Conservation (phyloP, 1,140 invertebrate genomes). For the Proctacanthus coquilletti region DNA sequence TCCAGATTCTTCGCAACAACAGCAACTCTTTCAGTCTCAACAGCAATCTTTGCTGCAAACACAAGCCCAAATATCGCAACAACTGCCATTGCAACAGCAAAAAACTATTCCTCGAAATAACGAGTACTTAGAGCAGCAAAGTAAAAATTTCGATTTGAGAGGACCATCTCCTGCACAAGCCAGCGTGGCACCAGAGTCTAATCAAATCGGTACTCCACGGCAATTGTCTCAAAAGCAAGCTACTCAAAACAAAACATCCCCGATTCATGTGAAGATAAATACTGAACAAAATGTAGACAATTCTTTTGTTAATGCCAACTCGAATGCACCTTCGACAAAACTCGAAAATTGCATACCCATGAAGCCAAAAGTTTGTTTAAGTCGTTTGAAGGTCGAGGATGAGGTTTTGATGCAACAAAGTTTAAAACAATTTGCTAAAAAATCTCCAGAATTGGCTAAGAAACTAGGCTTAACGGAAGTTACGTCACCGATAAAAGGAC, state of each 20-base stretch:
- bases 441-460: constrained; percentile 39
- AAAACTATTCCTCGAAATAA: constrained; percentile 7
- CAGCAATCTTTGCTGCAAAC: neutral
- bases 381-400: constrained; percentile 42
- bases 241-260: constrained; percentile 7
- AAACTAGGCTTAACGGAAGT: constrained; percentile 35
- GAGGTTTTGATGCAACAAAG: constrained; percentile 45
- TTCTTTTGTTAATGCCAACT: too few species aligned
- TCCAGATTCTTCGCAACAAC: too few species aligned
- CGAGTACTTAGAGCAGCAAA: constrained; percentile 13
- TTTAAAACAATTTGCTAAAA: constrained; percentile 41
- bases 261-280: constrained; percentile 11
- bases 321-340: too few species aligned
- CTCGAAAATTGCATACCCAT: constrained; percentile 23
- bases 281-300: constrained; percentile 8
- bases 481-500: too few species aligned
- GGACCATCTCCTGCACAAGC: constrained; percentile 41
- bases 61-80: neutral
- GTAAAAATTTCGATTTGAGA: constrained; percentile 8
- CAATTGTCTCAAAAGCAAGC: neutral
- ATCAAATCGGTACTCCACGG: constrained; percentile 2
- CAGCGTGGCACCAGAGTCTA: constrained; percentile 32
- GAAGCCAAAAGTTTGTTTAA: constrained; percentile 38
- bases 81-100: constrained; percentile 2
- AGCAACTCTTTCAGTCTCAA: neutral